Conservation (phyloP, 2,113 vertebrate genomes). For the Pseudopipra pipra region DNA sequence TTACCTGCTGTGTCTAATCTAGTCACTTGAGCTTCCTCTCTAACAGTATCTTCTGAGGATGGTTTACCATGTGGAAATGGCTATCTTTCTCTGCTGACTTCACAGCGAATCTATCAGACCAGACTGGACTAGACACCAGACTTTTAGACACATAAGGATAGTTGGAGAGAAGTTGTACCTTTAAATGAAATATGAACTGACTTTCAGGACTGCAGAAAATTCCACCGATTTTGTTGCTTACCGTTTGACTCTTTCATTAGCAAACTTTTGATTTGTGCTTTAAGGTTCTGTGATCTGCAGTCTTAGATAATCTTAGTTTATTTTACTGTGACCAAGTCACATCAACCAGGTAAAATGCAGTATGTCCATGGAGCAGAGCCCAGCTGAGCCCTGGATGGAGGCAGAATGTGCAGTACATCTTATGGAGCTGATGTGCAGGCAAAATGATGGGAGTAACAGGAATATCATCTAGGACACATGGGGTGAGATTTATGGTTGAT, state of each 20-base stretch:
- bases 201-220: neutral
- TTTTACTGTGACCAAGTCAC: neutral
- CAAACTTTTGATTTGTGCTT: neutral
- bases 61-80: neutral
- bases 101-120: rapidly evolving
- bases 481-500: neutral
- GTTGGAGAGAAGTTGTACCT: neutral
- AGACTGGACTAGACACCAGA: neutral
- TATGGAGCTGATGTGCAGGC: neutral
- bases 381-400: neutral
- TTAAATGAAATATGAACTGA: neutral
- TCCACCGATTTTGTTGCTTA: neutral
- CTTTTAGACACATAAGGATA: neutral
- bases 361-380: neutral
- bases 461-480: neutral
- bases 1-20: neutral
- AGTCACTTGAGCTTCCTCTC: neutral
- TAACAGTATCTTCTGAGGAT: neutral
- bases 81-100: neutral
- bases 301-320: neutral
- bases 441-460: neutral
- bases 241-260: neutral
- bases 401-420: neutral
- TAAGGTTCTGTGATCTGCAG: neutral
- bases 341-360: neutral